Percentiles rank a stretch among this genome's conserved stretches.
Evolutionary conservation across 2,113 vertebrate species (phyloP).

Genomic region (Phycodurus eques): DNA sequence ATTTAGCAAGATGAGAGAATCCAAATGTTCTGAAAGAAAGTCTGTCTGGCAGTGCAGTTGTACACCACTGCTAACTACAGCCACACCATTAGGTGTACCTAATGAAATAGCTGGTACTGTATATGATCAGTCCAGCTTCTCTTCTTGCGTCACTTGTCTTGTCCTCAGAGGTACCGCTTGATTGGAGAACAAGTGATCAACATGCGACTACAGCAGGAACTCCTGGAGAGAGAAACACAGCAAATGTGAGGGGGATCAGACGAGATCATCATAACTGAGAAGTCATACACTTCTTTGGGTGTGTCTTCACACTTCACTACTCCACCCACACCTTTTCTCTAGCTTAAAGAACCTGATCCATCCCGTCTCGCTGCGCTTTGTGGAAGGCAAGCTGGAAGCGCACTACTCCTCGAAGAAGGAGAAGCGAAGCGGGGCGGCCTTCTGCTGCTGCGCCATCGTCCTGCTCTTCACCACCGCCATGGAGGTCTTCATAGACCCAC

Average conservation of each 20-base stretch:
- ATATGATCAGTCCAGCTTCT: not conserved
- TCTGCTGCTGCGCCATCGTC: slow-evolving; percentile 87
- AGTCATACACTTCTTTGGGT: not conserved
- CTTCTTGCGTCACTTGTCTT: not conserved
- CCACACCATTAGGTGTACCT: no score
- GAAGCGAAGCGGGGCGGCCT: slow-evolving; percentile 85
- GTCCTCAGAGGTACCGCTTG: slow-evolving; percentile 49
- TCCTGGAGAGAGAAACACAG: slow-evolving; percentile 83
- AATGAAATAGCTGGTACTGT: no score
- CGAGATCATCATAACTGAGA: not conserved
- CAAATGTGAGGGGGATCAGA: slow-evolving; percentile 78
- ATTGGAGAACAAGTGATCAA: slow-evolving; percentile 83
- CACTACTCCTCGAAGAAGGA: slow-evolving; percentile 92
- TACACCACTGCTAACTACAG: no score
- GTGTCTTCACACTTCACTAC: not conserved
- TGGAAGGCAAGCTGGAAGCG: slow-evolving; percentile 81
- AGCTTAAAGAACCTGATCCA: slow-evolving; percentile 85
- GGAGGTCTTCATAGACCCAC: slow-evolving; percentile 85
- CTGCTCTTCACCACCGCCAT: slow-evolving; percentile 83
- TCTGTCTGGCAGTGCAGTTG: no score
- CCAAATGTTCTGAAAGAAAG: no score
- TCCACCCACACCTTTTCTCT: slow-evolving; percentile 1
- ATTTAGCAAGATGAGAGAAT: no score
- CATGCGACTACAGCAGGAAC: slow-evolving; percentile 82
- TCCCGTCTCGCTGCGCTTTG: slow-evolving; percentile 80